Evolutionary conservation across 2,113 vertebrate species (phyloP).

Genomic region (Gymnorhina tibicen): DNA sequence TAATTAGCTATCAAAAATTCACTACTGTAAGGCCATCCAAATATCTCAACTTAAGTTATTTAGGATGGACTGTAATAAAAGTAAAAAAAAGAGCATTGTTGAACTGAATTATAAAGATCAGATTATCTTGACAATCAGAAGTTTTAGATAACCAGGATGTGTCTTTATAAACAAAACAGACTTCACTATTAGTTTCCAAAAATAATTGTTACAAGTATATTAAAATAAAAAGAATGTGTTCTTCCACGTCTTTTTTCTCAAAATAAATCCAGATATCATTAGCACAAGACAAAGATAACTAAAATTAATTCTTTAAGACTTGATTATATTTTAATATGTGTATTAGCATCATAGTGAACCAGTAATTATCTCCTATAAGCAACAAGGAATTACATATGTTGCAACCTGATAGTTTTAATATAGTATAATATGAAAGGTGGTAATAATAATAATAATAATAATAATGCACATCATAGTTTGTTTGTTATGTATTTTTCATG

Average conservation of each 20-base stretch:
- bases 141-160: not conserved
- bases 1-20: not conserved
- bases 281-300: not conserved
- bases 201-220: not conserved
- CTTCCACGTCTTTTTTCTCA: not conserved
- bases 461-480: not conserved
- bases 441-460: not conserved
- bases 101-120: not conserved
- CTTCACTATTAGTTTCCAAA: not conserved
- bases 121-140: not conserved
- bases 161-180: not conserved
- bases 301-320: not conserved
- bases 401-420: not conserved
- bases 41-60: not conserved
- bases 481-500: not conserved
- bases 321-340: not conserved
- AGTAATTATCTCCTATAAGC: not conserved
- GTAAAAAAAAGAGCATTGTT: not conserved
- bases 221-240: not conserved
- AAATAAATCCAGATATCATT: not conserved
- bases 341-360: not conserved
- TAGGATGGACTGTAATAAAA: not conserved
- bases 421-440: not conserved
- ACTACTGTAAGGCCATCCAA: not conserved
- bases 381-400: not conserved